These are phyloP conservation scores for Heliconius cydno DNA, from an alignment of 2,888 invertebrate genomes.

Conservation along the genomic window DNA sequence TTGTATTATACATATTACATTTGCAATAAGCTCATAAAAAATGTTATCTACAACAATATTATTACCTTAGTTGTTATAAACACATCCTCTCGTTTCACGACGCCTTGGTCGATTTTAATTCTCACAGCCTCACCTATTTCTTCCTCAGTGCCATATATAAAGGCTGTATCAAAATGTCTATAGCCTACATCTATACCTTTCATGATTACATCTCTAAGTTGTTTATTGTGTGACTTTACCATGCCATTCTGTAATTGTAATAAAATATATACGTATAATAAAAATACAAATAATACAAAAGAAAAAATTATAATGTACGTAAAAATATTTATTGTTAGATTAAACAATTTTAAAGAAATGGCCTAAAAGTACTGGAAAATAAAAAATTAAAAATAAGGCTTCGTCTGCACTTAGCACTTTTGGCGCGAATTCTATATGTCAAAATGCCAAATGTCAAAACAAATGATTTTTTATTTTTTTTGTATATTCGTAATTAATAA, in stretches of 20 bases:
- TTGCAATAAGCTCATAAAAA: not conserved
- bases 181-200: conserved; percentile 79
- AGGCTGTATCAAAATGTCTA: conserved; percentile 80
- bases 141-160: conserved; percentile 77
- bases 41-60: not conserved
- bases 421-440: not conserved
- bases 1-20: not conserved
- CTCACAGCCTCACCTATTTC: conserved; percentile 75
- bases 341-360: no score
- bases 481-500: not conserved
- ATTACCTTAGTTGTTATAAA: conserved; percentile 82
- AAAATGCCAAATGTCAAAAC: not conserved
- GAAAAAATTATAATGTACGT: no score
- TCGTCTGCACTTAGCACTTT: not conserved
- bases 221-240: conserved; percentile 54
- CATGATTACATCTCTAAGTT: conserved; percentile 64
- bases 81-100: conserved; percentile 74
- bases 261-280: not conserved
- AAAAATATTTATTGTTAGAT: no score
- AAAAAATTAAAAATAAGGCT: not conserved
- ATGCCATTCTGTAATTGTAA: conserved; percentile 55
- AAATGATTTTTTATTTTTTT: not conserved
- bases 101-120: conserved; percentile 70
- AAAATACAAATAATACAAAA: no score
- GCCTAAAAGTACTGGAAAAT: not conserved